Evolutionary conservation across 1,140 invertebrate species (phyloP), one percentile per base, ranked within the genome.

Genomic region (Asobara japonica): DNA sequence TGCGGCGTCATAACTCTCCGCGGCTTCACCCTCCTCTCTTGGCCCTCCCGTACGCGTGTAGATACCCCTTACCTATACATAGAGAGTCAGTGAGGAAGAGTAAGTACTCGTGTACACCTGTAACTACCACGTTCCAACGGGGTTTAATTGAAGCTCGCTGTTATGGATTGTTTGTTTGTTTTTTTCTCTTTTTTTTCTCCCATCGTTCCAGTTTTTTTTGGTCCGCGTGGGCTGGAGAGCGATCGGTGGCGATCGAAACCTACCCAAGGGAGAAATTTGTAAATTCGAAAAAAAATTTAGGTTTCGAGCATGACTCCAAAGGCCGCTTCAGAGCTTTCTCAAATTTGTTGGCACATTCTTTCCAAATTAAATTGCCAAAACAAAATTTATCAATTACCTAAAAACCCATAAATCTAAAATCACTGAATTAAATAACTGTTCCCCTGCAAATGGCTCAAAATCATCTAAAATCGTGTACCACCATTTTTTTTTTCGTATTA

Each of bases 1-100:
- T 84, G 81, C 81, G 81, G 82, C 83, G 82, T 88, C 86, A 88
- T 87, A 87, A 87, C 79, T 87, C 85, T 87, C 83, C 75, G 73
- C 76, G 76, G 31, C 65, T 72, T 51, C 74, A 69, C 71, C 70
- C 38, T 61, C 77, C 72, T 48, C 56, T 71, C 74, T 75, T 38
- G 74, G 74, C 66, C 72, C 73, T 68, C 73, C 66, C 16, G 29
- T 62, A 65, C 76, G 76, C 73, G 77, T 78, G 76, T 74, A 45
- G 11, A 16, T 71, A 61, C 76, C 70, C 72, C 71, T 65, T 62
- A 73, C 71, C 51, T 72, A 67, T 60, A 38, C 29, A 61, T 13
- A 60, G 18, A 56, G 4, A 29, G 22, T 3, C 38, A 48, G 45
- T 56, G 66, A 71, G 69, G 33, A 71, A 30, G 33, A 64, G 36